Percentiles rank a stretch among this genome's conserved stretches.
Evolutionary conservation across 2,113 vertebrate species (phyloP).

Genomic region (Eudyptes chrysolophus): DNA sequence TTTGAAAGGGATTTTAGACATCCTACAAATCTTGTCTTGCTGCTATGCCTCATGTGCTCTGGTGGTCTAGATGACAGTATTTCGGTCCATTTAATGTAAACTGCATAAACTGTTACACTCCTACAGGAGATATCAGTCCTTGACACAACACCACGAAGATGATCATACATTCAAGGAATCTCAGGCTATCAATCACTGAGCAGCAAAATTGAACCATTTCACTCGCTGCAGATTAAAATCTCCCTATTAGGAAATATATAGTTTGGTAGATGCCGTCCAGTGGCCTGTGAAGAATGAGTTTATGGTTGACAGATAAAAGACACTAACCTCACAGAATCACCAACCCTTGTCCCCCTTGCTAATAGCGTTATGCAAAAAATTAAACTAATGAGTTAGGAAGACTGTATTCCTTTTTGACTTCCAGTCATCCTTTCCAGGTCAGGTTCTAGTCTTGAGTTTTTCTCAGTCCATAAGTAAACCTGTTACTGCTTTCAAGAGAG

Average conservation of each 20-base stretch:
- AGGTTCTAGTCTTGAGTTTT: not conserved
- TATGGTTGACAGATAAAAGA: not conserved
- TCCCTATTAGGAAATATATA: not conserved
- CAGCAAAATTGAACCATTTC: not conserved
- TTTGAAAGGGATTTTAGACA: constrained; percentile 13
- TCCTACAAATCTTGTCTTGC: not conserved
- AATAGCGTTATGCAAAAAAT: not conserved
- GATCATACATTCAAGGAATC: not conserved
- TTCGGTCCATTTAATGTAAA: constrained; percentile 12
- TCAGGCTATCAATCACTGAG: not conserved
- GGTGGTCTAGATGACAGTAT: constrained; percentile 29
- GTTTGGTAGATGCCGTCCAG: not conserved
- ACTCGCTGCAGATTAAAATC: constrained; percentile 1
- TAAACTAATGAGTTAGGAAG: not conserved
- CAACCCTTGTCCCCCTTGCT: not conserved
- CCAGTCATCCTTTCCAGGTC: not conserved
- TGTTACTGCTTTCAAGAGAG: not conserved
- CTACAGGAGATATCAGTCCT: not conserved
- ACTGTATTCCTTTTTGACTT: not conserved
- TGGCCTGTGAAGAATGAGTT: not conserved
- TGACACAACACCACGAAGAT: not conserved
- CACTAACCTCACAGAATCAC: not conserved
- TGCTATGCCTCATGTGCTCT: not conserved
- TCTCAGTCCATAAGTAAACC: not conserved
- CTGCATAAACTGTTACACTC: not conserved